A percentile compares a stretch with the other conserved stretches of the same genome.
Evolutionary conservation across 2,888 invertebrate species (phyloP).

Genomic region (Epirrhoe tristata): DNA sequence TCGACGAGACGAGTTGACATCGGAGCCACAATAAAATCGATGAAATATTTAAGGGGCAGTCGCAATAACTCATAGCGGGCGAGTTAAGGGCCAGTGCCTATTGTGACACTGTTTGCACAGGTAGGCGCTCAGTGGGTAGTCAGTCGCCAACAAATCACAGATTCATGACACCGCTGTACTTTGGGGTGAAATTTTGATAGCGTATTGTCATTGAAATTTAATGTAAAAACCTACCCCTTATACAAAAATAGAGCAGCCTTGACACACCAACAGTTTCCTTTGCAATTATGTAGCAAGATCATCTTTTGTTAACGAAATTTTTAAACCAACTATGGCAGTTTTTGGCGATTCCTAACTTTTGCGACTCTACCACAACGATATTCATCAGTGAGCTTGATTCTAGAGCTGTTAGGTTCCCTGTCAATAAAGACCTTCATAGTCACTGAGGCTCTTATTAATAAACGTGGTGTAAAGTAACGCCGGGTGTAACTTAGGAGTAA

Average conservation of each 20-base stretch:
- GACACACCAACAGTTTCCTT: slow-evolving; percentile 10
- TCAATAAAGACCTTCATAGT: no score
- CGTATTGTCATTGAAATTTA: slow-evolving; percentile 54
- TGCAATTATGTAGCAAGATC: background rate
- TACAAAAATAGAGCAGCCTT: background rate
- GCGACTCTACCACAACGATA: no score
- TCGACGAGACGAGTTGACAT: slow-evolving; percentile 82
- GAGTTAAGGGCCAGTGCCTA: slow-evolving; percentile 61
- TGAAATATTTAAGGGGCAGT: slow-evolving; percentile 81
- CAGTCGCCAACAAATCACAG: slow-evolving; percentile 48
- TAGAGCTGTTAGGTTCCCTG: no score
- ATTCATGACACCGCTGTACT: slow-evolving; percentile 47
- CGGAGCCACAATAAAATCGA: slow-evolving; percentile 85
- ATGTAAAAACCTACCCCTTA: background rate
- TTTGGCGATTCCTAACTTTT: no score
- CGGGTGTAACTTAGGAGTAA: no score
- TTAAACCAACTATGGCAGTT: background rate
- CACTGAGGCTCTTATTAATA: no score
- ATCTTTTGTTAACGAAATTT: background rate
- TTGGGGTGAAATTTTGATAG: slow-evolving; percentile 52
- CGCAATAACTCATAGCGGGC: slow-evolving; percentile 73
- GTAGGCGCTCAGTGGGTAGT: slow-evolving; percentile 69
- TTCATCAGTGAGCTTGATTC: no score
- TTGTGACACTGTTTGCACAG: slow-evolving; percentile 72
- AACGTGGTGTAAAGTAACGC: no score